phyloP scores from a whole-genome alignment of 2,113 vertebrate species.

The Spilogale gracilis region DNA sequence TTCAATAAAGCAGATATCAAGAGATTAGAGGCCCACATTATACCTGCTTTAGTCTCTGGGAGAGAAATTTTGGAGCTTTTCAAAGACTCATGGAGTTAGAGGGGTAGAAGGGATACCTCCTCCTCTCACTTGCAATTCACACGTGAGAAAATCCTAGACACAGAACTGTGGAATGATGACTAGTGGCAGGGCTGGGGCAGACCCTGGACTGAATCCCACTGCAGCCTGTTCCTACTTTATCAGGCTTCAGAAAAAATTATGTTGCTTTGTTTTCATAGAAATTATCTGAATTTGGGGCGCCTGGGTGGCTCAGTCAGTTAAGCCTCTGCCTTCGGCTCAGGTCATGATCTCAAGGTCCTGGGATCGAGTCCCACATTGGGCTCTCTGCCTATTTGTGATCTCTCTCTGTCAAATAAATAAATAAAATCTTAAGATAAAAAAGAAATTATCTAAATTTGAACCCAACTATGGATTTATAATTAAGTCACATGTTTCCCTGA shows the following conservation, averaged over 20 bases:
- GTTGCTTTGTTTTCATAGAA: constrained; percentile 42
- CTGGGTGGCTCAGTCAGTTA: no score
- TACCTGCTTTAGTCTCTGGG: constrained; percentile 47
- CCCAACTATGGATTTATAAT: not conserved
- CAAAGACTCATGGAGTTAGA: constrained; percentile 12
- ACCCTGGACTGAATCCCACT: not conserved
- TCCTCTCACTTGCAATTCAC: not conserved
- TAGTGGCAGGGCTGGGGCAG: not conserved
- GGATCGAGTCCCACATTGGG: no score
- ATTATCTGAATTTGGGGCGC: not conserved
- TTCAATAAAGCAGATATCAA: constrained; percentile 63
- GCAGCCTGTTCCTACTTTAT: not conserved
- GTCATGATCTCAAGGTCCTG: no score
- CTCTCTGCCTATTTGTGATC: no score
- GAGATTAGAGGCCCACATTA: constrained; percentile 60
- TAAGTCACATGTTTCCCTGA: constrained; percentile 32
- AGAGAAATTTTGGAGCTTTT: constrained; percentile 50
- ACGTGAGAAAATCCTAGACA: not conserved
- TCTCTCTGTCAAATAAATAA: no score
- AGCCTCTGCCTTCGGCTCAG: no score
- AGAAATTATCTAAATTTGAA: constrained; percentile 38
- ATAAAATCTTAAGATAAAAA: no score
- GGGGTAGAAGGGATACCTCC: not conserved
- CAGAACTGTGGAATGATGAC: not conserved
- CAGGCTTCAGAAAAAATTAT: constrained; percentile 10